phyloP scores from a whole-genome alignment of 2,113 vertebrate species.

The Arizona elegans region DNA sequence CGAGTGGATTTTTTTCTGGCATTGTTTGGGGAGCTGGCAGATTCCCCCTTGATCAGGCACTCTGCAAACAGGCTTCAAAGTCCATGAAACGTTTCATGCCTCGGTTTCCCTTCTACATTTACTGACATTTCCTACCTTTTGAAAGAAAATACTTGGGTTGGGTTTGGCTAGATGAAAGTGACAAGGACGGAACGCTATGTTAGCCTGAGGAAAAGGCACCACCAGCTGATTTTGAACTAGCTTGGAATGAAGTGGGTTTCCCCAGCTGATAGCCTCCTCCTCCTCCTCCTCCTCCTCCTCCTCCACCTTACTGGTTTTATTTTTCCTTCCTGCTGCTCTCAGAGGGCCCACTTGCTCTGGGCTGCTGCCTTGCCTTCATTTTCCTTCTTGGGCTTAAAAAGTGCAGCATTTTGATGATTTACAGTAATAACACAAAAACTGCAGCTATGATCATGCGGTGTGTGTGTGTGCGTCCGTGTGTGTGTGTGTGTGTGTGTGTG shows the following conservation, averaged over 20 bases:
- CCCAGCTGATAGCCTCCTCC: neutral
- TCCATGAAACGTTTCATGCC: neutral
- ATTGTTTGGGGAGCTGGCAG: neutral
- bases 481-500: too few relatives aligned
- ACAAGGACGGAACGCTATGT: neutral
- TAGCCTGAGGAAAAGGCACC: neutral
- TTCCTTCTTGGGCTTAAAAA: neutral
- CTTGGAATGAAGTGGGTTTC: neutral
- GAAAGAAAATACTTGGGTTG: neutral
- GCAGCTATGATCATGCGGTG: neutral
- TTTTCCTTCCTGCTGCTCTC: neutral
- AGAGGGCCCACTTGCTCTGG: neutral
- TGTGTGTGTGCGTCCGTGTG: neutral
- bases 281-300: neutral
- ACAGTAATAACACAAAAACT: constrained; percentile 1
- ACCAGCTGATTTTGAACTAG: neutral
- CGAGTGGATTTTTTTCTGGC: too few relatives aligned
- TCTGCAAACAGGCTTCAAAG: neutral
- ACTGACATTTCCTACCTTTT: neutral
- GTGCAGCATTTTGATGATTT: constrained; percentile 20
- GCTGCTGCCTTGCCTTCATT: neutral
- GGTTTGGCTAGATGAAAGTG: neutral
- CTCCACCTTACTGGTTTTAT: neutral
- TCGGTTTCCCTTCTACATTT: neutral
- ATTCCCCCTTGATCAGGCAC: neutral